phyloP scores from a whole-genome alignment of 2,797 vertebrate species.

The Mareca penelope region DNA sequence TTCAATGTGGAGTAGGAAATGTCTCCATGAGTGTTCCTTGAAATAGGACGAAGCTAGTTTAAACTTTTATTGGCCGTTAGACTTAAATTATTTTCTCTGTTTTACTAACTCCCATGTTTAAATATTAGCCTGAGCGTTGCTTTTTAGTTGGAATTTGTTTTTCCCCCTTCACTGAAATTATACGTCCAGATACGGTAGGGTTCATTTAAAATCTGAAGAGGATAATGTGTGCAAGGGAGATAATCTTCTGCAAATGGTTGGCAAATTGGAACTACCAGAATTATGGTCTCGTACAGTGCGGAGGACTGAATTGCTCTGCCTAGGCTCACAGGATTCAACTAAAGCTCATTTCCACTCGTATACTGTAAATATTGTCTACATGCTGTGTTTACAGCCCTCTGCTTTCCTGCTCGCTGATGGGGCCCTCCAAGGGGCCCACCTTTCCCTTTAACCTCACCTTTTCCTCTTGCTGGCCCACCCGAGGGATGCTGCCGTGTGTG shows the following conservation, averaged over 20 bases:
- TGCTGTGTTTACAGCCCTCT: neutral
- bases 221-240: slow-evolving; percentile 33
- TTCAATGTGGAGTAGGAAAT: neutral
- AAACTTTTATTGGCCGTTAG: neutral
- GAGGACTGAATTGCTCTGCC: slow-evolving; percentile 32
- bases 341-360: neutral
- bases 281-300: slow-evolving; percentile 17
- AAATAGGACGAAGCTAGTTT: neutral
- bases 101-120: slow-evolving; percentile 42
- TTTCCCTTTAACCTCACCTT: neutral
- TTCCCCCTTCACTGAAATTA: neutral
- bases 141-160: slow-evolving; percentile 34
- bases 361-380: slow-evolving; percentile 50
- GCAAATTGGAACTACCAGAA: slow-evolving; percentile 56
- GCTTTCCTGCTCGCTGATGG: too few relatives aligned
- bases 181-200: slow-evolving; percentile 11
- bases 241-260: slow-evolving; percentile 62
- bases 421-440: neutral
- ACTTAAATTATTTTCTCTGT: slow-evolving; percentile 1
- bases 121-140: slow-evolving; percentile 24
- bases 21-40: neutral
- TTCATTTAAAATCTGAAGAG: slow-evolving; percentile 60
- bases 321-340: neutral
- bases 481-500: neutral
- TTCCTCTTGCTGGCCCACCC: neutral